phyloP scores from a whole-genome alignment of 2,888 invertebrate genomes.

The Seira musarum region DNA sequence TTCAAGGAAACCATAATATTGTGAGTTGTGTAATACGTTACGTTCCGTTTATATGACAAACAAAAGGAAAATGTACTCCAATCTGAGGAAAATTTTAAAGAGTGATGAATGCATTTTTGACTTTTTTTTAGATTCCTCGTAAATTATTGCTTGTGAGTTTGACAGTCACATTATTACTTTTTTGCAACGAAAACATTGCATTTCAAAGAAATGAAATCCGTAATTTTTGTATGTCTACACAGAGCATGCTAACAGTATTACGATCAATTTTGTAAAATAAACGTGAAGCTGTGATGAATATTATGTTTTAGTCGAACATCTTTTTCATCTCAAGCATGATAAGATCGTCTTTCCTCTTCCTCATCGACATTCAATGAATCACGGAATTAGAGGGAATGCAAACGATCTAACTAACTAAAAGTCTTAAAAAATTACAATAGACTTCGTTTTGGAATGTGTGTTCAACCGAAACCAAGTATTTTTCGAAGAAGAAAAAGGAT shows the following conservation, averaged over 20 bases:
- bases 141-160: too few species aligned
- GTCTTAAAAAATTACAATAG: background rate
- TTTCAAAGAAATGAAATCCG: too few species aligned
- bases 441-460: background rate
- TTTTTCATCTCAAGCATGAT: background rate
- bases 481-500: background rate
- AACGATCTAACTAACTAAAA: background rate
- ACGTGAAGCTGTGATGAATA: background rate
- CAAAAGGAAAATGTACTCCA: too few species aligned
- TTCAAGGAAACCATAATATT: too few species aligned
- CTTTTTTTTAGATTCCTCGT: too few species aligned
- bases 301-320: background rate
- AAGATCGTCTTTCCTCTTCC: background rate
- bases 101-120: too few species aligned
- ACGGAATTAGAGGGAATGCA: background rate
- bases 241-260: background rate
- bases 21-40: too few species aligned
- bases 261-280: background rate
- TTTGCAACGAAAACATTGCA: too few species aligned
- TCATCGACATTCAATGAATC: background rate
- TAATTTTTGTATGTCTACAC: too few species aligned
- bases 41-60: too few species aligned
- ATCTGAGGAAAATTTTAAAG: too few species aligned
- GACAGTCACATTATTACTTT: too few species aligned
- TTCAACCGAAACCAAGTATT: background rate